phyloP scores from a whole-genome alignment of 2,797 vertebrate species.

The Nannoperca australis region DNA sequence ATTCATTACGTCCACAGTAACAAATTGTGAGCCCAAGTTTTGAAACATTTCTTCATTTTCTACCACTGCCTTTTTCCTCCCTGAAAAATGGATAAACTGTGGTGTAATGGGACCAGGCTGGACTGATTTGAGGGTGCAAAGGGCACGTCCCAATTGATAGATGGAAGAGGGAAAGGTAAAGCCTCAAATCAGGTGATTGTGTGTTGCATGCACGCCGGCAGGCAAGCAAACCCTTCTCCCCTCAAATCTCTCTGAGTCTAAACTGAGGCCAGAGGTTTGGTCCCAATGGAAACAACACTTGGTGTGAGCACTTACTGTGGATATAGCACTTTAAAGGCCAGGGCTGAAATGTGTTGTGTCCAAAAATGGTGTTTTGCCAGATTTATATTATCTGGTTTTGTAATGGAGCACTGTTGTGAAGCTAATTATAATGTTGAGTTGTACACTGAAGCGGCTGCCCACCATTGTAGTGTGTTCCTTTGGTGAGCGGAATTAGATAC shows the following conservation, averaged over 20 bases:
- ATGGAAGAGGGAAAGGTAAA: constrained; percentile 72
- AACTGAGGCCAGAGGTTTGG: constrained; percentile 73
- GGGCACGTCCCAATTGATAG: constrained; percentile 74
- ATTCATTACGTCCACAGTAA: background rate
- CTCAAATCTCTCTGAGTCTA: constrained; percentile 71
- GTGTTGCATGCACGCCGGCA: constrained; percentile 58
- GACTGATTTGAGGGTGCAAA: constrained; percentile 71
- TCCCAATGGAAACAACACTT: constrained; percentile 63
- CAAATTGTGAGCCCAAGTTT: constrained; percentile 13
- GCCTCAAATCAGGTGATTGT: constrained; percentile 65
- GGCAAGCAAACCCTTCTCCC: constrained; percentile 66
- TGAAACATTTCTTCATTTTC: constrained; percentile 29
- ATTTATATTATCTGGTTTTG: constrained; percentile 21
- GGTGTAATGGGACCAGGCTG: constrained; percentile 67
- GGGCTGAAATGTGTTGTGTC: constrained; percentile 40
- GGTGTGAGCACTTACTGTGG: constrained; percentile 69
- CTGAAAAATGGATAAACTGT: constrained; percentile 62
- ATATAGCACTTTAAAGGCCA: constrained; percentile 65
- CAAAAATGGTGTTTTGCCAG: constrained; percentile 32
- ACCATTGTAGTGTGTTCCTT: background rate
- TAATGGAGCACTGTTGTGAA: constrained; percentile 12
- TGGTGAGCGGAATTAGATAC: constrained; percentile 6
- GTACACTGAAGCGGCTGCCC: background rate
- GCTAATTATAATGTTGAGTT: constrained; percentile 14
- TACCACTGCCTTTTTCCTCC: constrained; percentile 14